Conservation (phyloP, 2,888 invertebrate genomes). For the Embidobia sp. region DNA sequence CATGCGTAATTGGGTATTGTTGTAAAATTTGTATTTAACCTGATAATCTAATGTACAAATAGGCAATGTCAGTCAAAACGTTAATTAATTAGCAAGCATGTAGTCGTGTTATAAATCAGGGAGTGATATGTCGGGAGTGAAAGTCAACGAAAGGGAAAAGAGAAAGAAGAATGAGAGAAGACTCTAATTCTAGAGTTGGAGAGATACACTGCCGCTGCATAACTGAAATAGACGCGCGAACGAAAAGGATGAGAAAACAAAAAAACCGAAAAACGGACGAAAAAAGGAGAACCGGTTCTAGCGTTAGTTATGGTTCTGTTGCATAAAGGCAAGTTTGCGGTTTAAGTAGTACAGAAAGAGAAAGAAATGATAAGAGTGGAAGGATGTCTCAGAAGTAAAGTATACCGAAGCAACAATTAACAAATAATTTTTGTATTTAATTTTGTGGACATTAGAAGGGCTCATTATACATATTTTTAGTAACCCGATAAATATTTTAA, state of each 20-base stretch:
- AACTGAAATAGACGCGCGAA: constrained; percentile 44
- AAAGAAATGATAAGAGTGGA: constrained; percentile 40
- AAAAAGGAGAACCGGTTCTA: constrained; percentile 52
- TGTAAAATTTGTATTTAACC: constrained; percentile 33
- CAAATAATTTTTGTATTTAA: too few relatives aligned
- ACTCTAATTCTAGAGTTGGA: constrained; percentile 46
- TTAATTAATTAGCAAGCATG: constrained; percentile 51
- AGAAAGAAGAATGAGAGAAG: constrained; percentile 43
- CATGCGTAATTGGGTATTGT: constrained; percentile 13
- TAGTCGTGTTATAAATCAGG: constrained; percentile 43
- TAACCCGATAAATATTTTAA: too few relatives aligned
- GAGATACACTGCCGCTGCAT: constrained; percentile 31
- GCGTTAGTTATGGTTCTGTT: constrained; percentile 57
- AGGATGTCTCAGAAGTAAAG: constrained; percentile 52
- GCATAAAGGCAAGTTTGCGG: constrained; percentile 56
- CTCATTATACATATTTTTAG: too few relatives aligned
- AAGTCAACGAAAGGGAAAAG: constrained; percentile 55
- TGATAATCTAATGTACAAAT: constrained; percentile 41
- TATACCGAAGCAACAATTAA: too few relatives aligned
- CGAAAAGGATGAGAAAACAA: constrained; percentile 49
- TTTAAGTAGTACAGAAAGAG: constrained; percentile 23
- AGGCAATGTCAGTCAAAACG: constrained; percentile 42
- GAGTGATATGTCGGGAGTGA: constrained; percentile 52
- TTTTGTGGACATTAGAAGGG: too few relatives aligned
- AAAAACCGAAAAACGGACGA: constrained; percentile 38